Base-by-base conservation (phyloP, 2,797 vertebrate species). In the Catostomus latipinnis region DNA sequence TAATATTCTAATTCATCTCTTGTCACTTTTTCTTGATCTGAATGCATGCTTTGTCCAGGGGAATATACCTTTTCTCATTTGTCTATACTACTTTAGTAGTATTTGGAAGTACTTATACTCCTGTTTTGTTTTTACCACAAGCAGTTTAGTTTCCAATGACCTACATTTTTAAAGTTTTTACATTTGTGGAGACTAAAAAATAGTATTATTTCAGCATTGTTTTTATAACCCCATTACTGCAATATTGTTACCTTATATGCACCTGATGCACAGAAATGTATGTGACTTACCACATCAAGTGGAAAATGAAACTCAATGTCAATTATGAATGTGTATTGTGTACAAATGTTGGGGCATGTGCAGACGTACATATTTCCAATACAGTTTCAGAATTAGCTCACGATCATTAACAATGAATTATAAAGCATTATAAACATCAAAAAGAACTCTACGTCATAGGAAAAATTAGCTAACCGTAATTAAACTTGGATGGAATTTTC, bases 301-400 rank as follows among this genome's bases (percentile, higher is more conserved):
- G 84, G 82, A 86, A 86, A 82, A 57, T 62, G 7, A 45, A 54
- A 60, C 6, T 22, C 57, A 6, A 18, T 61, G 34, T 48, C 18
- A 34, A 34, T 34, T 34, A 34, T 34, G 34, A 22, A 69, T 63
- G 60, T 52, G 13, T 34, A 14, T 77, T 76, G 74, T 76, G 68
- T 54, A 76, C 54, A 77, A 14, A 46, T 69, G 18, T 9, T 53
- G 22, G 49, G 61, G 46, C 5, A 76, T 65, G 75, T 77, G 16
- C 13, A 45, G 50, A 4, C 14, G 18, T 62, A 16, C 22, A 13
- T 62, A 6, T 14, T 48, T 22, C 52, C 49, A 34, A 9, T 22
- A 9, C 53, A 81, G 84, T 86, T 86, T 86, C 82, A 82, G 9
- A 70, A 83, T 83, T 74, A 85, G 50, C 81, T 16, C 67, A 49